phyloP scores from a whole-genome alignment of 2,888 invertebrate species.

The Latrodectus hesperus region DNA sequence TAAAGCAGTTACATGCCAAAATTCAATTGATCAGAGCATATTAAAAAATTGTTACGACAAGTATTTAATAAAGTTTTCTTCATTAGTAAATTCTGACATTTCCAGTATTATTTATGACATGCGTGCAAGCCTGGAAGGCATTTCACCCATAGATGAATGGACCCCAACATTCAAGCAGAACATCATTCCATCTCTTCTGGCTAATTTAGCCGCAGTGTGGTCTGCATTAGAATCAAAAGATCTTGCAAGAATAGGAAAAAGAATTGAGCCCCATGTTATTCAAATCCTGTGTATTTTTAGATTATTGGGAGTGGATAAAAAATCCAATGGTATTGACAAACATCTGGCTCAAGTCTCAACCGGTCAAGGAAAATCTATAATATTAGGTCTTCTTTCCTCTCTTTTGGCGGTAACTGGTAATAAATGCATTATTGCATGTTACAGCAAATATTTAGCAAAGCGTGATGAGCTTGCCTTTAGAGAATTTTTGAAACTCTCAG shows the following conservation, averaged over 20 bases:
- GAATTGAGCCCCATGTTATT: neutral
- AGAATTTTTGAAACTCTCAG: neutral
- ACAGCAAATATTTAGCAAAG: neutral
- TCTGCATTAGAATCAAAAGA: neutral
- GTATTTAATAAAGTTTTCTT: neutral
- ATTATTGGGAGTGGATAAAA: neutral
- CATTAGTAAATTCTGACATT: neutral
- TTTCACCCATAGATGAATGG: neutral
- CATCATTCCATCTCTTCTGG: neutral
- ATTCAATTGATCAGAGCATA: neutral
- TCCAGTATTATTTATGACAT: neutral
- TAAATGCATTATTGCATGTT: neutral
- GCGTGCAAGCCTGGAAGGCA: neutral
- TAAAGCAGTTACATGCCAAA: neutral
- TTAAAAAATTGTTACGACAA: neutral
- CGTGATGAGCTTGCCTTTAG: neutral
- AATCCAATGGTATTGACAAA: neutral
- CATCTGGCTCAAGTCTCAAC: neutral
- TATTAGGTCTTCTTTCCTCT: neutral
- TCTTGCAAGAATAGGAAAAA: neutral
- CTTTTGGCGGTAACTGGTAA: neutral
- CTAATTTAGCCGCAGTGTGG: neutral
- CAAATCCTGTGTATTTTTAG: constrained; percentile 1
- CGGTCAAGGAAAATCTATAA: neutral
- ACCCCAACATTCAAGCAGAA: neutral